phyloP scores from a whole-genome alignment of 2,113 vertebrate species.

The Laterallus jamaicensis region DNA sequence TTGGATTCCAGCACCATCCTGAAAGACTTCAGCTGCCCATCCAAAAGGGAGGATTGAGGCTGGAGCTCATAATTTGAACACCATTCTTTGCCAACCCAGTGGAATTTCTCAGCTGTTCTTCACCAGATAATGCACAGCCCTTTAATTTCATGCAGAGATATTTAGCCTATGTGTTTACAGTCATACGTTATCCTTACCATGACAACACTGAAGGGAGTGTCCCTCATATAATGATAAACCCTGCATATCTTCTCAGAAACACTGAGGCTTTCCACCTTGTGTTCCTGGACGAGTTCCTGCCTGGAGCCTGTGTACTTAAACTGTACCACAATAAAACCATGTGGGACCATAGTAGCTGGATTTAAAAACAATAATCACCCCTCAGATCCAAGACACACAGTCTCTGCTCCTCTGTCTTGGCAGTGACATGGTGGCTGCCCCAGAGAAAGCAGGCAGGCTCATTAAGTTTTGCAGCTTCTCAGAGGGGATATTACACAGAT shows the following conservation, averaged over 20 bases:
- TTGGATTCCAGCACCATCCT: slow-evolving; percentile 7
- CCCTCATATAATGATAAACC: slow-evolving; percentile 27
- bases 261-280: slow-evolving; percentile 37
- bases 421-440: neutral
- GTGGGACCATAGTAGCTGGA: neutral
- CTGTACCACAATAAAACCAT: neutral
- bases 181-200: slow-evolving; percentile 37
- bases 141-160: slow-evolving; percentile 23
- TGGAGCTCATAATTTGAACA: slow-evolving; percentile 26
- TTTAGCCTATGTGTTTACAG: slow-evolving; percentile 44
- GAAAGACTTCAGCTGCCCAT: slow-evolving; percentile 18
- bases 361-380: neutral
- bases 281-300: slow-evolving; percentile 4
- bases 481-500: neutral
- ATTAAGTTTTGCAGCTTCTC: neutral
- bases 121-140: slow-evolving; percentile 11
- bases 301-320: neutral
- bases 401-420: neutral
- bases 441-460: neutral
- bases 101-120: slow-evolving; percentile 62
- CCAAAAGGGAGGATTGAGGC: slow-evolving; percentile 31
- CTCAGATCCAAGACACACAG: neutral
- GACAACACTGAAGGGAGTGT: slow-evolving; percentile 36
- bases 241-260: slow-evolving; percentile 43
- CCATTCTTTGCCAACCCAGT: slow-evolving; percentile 1